Conservation (phyloP, 2,888 invertebrate species). For the Lithophane leautieri region DNA sequence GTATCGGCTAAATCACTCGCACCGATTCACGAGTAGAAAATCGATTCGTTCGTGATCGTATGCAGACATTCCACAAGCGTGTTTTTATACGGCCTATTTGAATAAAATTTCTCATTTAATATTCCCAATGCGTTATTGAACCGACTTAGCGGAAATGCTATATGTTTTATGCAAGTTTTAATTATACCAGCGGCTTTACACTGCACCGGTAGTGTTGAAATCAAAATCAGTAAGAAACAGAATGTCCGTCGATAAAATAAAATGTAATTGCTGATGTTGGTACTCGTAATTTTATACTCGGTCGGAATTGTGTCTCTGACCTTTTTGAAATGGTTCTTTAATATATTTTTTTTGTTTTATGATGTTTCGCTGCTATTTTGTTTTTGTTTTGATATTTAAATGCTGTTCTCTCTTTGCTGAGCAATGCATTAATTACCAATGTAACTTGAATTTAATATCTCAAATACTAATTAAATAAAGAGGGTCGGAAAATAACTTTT, state of each 20-base stretch:
- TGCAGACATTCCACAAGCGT: slow-evolving; percentile 66
- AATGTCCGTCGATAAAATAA: slow-evolving; percentile 55
- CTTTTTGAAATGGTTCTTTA: slow-evolving; percentile 55
- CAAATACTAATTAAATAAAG: neutral
- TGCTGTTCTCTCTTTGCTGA: slow-evolving; percentile 1
- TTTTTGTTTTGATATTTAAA: slow-evolving; percentile 29
- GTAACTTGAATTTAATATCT: neutral
- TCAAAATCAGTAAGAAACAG: slow-evolving; percentile 50
- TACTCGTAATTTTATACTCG: slow-evolving; percentile 56
- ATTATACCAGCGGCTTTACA: slow-evolving; percentile 44
- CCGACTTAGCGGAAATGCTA: slow-evolving; percentile 64
- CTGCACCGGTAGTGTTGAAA: slow-evolving; percentile 58
- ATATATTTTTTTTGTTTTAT: slow-evolving; percentile 30
- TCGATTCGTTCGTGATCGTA: slow-evolving; percentile 82
- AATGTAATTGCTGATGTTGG: slow-evolving; percentile 58
- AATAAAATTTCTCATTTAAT: slow-evolving; percentile 69
- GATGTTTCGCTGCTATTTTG: neutral
- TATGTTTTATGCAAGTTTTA: slow-evolving; percentile 63
- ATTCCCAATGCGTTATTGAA: slow-evolving; percentile 65
- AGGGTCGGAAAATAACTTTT: neutral
- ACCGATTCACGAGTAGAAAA: slow-evolving; percentile 83
- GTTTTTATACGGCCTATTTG: slow-evolving; percentile 66
- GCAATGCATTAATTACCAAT: slow-evolving; percentile 20
- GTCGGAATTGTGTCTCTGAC: slow-evolving; percentile 61
- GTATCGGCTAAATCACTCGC: slow-evolving; percentile 84